These are phyloP conservation scores for Falco concolor DNA, from an alignment of 2,797 vertebrate genomes.

Conservation along the genomic window DNA sequence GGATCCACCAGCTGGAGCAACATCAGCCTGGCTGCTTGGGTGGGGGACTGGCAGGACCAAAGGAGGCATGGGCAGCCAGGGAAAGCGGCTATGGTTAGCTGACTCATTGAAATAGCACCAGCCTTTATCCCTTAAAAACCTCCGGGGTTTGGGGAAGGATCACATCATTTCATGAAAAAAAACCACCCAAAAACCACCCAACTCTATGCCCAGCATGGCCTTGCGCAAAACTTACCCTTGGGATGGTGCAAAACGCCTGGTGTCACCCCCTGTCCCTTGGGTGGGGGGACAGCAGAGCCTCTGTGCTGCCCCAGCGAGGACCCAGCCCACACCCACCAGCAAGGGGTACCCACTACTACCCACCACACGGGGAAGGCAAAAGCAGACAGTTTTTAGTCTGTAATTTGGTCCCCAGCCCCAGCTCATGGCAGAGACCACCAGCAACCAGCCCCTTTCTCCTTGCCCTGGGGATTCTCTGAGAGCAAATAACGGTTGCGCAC, in stretches of 20 bases:
- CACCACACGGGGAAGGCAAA: neutral
- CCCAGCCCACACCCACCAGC: fast-evolving
- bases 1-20: neutral
- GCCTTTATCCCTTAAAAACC: neutral
- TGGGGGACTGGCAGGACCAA: fast-evolving
- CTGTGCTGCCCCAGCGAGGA: fast-evolving
- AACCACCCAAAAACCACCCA: neutral
- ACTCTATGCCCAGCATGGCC: fast-evolving
- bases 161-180: neutral
- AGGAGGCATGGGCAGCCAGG: neutral
- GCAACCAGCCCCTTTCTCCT: neutral
- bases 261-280: neutral
- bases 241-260: neutral
- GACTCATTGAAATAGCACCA: neutral
- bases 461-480: neutral
- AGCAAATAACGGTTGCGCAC: fast-evolving
- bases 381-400: fast-evolving
- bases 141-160: neutral
- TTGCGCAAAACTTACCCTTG: fast-evolving
- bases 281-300: neutral
- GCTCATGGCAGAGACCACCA: neutral
- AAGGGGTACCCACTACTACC: neutral
- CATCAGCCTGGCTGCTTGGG: fast-evolving
- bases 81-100: neutral
- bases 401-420: neutral